Percentiles rank a stretch among this genome's conserved stretches.
These are phyloP conservation scores for Maconellicoccus hirsutus DNA, from an alignment of 1,140 invertebrate species.

Conservation along the genomic window DNA sequence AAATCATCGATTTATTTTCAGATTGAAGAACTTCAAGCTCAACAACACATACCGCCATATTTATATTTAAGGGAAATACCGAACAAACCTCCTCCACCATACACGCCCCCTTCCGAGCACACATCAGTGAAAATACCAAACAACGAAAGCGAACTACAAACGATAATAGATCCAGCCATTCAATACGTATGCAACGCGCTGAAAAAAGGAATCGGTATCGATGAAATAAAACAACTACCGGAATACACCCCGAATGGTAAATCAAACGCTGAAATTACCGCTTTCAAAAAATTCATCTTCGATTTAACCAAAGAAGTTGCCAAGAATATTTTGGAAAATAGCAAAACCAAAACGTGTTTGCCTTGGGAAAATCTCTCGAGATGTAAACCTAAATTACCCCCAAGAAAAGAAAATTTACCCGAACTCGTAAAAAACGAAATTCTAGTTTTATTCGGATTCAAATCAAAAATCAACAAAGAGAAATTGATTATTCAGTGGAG, in stretches of 20 bases:
- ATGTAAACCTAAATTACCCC: constrained; percentile 33
- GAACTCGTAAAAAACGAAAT: constrained; percentile 41
- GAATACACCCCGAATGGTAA: constrained; percentile 15
- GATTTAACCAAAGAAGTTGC: constrained; percentile 52
- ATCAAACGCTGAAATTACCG: constrained; percentile 35
- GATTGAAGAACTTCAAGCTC: constrained; percentile 46
- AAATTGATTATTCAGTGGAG: constrained; percentile 51
- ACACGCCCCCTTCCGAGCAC: constrained; percentile 43
- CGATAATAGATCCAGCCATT: constrained; percentile 38
- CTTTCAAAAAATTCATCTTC: constrained; percentile 46
- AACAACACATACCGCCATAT: constrained; percentile 41
- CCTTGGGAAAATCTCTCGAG: constrained; percentile 42
- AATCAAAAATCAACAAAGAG: constrained; percentile 42
- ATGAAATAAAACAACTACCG: not conserved
- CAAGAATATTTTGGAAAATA: constrained; percentile 38
- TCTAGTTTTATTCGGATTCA: constrained; percentile 43
- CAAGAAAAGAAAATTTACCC: constrained; percentile 36
- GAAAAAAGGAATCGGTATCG: constrained; percentile 22
- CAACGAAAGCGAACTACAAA: constrained; percentile 20
- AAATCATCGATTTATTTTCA: constrained; percentile 32
- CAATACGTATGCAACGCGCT: constrained; percentile 37
- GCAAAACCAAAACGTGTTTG: constrained; percentile 37
- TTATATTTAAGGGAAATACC: constrained; percentile 50
- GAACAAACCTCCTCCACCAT: constrained; percentile 60
- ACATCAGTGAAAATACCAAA: not conserved